Evolutionary conservation across 2,113 vertebrate genomes (phyloP).

Genomic region (Numenius arquata): DNA sequence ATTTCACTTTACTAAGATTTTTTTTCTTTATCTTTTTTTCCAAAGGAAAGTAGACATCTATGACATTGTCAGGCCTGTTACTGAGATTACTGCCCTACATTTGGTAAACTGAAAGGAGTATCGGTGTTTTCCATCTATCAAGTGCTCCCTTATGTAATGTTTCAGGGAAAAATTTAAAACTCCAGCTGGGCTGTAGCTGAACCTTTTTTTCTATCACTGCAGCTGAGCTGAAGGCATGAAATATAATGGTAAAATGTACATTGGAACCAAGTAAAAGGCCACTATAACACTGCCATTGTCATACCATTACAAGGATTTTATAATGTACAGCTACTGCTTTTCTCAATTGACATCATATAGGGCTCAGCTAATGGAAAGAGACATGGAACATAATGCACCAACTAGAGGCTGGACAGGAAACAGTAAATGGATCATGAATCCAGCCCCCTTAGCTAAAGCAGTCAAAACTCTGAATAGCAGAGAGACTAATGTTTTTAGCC

Average conservation of each 20-base stretch:
- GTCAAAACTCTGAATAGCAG: constrained; percentile 83
- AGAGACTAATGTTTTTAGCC: constrained; percentile 79
- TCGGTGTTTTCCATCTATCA: constrained; percentile 32
- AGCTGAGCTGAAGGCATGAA: constrained; percentile 74
- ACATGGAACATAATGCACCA: constrained; percentile 89
- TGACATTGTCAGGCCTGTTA: not conserved
- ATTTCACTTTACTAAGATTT: not conserved
- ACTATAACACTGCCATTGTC: constrained; percentile 70
- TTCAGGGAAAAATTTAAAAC: constrained; percentile 65
- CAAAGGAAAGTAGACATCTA: not conserved
- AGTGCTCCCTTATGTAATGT: constrained; percentile 52
- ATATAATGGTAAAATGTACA: constrained; percentile 80
- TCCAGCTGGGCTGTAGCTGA: constrained; percentile 65
- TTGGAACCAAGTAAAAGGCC: constrained; percentile 74
- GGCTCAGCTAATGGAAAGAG: constrained; percentile 85
- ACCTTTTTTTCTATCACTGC: constrained; percentile 66
- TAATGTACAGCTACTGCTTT: constrained; percentile 72
- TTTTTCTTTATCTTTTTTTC: not conserved
- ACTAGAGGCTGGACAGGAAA: constrained; percentile 77
- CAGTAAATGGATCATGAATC: constrained; percentile 87
- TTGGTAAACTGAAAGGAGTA: constrained; percentile 29
- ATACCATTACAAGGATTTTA: constrained; percentile 68
- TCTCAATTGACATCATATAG: constrained; percentile 87
- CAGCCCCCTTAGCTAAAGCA: constrained; percentile 79
- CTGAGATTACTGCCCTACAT: not conserved